phyloP scores from a whole-genome alignment of 2,888 invertebrate genomes.

The Metalampra italica region DNA sequence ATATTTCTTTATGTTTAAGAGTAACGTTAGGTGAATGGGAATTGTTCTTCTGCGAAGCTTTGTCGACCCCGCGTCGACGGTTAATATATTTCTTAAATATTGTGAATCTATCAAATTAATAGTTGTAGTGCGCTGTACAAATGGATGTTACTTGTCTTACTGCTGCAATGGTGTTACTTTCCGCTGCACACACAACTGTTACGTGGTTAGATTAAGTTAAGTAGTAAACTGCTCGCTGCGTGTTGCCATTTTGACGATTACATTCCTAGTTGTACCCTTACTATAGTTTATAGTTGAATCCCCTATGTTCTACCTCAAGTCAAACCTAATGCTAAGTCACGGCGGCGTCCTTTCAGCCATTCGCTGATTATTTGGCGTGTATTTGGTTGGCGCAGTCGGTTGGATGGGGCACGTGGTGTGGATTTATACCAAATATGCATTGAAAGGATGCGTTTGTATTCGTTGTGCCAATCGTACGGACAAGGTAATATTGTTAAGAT shows the following conservation, averaged over 20 bases:
- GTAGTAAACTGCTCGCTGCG: conserved; percentile 63
- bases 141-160: conserved; percentile 33
- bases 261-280: conserved; percentile 73
- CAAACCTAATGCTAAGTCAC: conserved; percentile 68
- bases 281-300: conserved; percentile 64
- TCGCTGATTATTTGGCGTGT: conserved; percentile 20
- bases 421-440: conserved; percentile 67
- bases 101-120: conserved; percentile 38
- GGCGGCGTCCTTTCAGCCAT: conserved; percentile 55
- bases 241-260: conserved; percentile 67
- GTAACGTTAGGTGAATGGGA: conserved; percentile 36
- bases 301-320: conserved; percentile 76
- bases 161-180: conserved; percentile 49
- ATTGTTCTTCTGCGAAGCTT: conserved; percentile 32
- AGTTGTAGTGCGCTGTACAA: conserved; percentile 32
- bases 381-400: conserved; percentile 16
- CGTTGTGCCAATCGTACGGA: conserved; percentile 71
- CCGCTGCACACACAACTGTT: conserved; percentile 43
- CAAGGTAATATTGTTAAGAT: conserved; percentile 73
- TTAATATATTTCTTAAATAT: conserved; percentile 29
- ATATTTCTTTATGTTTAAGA: conserved; percentile 54
- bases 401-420: conserved; percentile 18
- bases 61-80: conserved; percentile 28
- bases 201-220: conserved; percentile 56
- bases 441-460: conserved; percentile 58